phyloP scores from a whole-genome alignment of 2,113 vertebrate genomes.

The Chaetorhynchus papuensis region DNA sequence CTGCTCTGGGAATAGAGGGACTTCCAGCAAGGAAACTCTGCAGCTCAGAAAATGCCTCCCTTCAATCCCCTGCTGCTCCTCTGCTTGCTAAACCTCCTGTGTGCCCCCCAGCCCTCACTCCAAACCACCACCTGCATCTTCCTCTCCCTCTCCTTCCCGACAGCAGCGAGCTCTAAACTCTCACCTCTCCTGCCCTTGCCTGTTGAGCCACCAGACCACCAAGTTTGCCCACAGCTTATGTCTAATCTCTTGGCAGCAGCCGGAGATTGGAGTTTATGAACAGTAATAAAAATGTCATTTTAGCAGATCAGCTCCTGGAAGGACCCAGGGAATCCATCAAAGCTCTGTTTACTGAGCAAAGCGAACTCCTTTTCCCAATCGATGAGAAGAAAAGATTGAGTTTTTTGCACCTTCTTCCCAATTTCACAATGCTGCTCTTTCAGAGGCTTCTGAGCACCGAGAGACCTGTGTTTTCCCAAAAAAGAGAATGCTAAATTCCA shows the following conservation, averaged over 20 bases:
- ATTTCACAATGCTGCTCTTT: constrained; percentile 46
- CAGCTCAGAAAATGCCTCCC: constrained; percentile 8
- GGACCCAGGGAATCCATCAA: constrained; percentile 82
- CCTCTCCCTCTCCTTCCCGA: neutral
- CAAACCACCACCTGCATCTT: neutral
- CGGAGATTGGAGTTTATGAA: constrained; percentile 96
- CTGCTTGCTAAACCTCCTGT: neutral
- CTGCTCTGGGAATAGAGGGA: constrained; percentile 15
- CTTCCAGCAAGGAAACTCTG: neutral
- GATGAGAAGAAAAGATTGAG: constrained; percentile 72
- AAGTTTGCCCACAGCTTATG: constrained; percentile 98
- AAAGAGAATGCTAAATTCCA: constrained; percentile 50
- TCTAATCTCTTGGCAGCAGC: constrained; percentile 88
- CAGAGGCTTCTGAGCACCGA: neutral
- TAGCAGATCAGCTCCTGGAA: constrained; percentile 85
- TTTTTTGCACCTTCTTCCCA: constrained; percentile 48
- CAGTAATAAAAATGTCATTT: constrained; percentile 99
- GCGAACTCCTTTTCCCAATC: constrained; percentile 80
- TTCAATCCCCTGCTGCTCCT: neutral
- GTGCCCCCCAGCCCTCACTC: neutral
- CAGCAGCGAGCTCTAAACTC: neutral
- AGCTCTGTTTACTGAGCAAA: constrained; percentile 90
- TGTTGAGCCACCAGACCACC: constrained; percentile 70
- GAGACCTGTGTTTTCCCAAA: constrained; percentile 27
- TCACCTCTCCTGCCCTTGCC: constrained; percentile 57